Base-by-base conservation (phyloP, 1,140 invertebrate genomes). In the Whitmania pigra region DNA sequence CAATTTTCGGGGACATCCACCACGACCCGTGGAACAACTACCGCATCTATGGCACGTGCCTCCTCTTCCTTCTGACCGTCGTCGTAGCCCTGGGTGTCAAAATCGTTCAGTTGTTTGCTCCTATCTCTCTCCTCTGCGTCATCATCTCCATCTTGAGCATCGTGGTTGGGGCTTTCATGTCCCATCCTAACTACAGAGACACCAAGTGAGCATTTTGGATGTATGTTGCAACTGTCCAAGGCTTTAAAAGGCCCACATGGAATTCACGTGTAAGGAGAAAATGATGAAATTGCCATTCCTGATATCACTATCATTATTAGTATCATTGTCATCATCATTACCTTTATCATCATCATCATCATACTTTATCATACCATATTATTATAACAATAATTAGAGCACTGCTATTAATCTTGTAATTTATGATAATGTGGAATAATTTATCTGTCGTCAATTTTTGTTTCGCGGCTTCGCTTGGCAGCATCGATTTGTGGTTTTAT, bases 51-150 rank as follows among this genome's bases (percentile, higher is more conserved):
- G 97, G 97, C 36, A 93, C 94, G 1, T 79, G 88, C 53, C 82
- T 99, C 53, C 87, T 99, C 3, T 78, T 92, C 54, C 81, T 97
- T 53, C 93, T 99, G 87, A 91, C 92, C n/a, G 86, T 89, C 55
- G 93, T 98, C 77, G 96, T 99, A 67, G 97, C 93, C 81, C 84
- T 98, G 69, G 97, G 97, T 27, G 95, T 99, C 15, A 92, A 91
- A 78, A 97, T 99, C 80, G 97, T 99, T 75, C 98, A 97, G 86
- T 97, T 97, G 85, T 96, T 99, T 80, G 96, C 96, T 15, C 89
- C 94, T 0, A 86, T 99, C 27, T 94, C 95, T 36, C 86, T 99
- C 68, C 89, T 91, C 72, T 97, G 94, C 83, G 97, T 99, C 74
- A 90, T 99, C 75, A 83, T 94, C 20, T 98, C 95, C 74, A 99